Evolutionary conservation across 92 coral and sea anemone species (phyloP).

Genomic region (Zoanthus sansibaricus): DNA sequence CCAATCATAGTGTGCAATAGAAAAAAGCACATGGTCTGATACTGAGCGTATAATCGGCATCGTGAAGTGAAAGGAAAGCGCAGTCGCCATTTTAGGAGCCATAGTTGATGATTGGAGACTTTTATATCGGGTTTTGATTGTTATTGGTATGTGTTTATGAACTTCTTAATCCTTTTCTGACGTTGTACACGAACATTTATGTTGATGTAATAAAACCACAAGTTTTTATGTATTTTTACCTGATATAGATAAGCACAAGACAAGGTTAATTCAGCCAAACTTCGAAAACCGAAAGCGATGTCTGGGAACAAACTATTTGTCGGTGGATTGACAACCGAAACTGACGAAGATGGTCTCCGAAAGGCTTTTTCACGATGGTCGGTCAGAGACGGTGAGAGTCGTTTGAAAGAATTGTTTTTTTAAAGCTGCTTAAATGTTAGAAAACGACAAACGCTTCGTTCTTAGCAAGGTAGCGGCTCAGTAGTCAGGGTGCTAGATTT

Average conservation of each 20-base stretch:
- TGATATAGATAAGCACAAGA: background rate
- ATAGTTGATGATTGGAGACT: background rate
- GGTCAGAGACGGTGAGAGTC: conserved; percentile 36
- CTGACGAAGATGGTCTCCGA: conserved; percentile 41
- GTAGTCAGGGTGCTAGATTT: too few relatives aligned
- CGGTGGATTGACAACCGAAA: conserved; percentile 32
- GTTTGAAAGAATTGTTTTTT: background rate
- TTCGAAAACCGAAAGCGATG: too few relatives aligned
- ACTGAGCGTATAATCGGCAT: too few relatives aligned
- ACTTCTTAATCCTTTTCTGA: too few relatives aligned
- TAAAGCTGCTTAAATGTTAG: background rate
- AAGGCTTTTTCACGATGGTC: conserved; percentile 45
- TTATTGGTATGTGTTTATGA: too few relatives aligned
- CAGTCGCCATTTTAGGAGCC: background rate
- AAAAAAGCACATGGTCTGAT: conserved; percentile 30
- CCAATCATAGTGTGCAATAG: conserved; percentile 26
- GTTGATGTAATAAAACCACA: too few relatives aligned
- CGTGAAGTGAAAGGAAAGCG: background rate
- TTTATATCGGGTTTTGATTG: too few relatives aligned
- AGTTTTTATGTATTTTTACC: background rate
- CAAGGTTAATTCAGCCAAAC: background rate
- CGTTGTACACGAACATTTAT: too few relatives aligned
- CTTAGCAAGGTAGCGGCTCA: too few relatives aligned
- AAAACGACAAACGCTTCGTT: background rate
- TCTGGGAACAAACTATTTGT: conserved; percentile 37